phyloP scores from a whole-genome alignment of 2,113 vertebrate species.

The Cochlearius cochlearius region DNA sequence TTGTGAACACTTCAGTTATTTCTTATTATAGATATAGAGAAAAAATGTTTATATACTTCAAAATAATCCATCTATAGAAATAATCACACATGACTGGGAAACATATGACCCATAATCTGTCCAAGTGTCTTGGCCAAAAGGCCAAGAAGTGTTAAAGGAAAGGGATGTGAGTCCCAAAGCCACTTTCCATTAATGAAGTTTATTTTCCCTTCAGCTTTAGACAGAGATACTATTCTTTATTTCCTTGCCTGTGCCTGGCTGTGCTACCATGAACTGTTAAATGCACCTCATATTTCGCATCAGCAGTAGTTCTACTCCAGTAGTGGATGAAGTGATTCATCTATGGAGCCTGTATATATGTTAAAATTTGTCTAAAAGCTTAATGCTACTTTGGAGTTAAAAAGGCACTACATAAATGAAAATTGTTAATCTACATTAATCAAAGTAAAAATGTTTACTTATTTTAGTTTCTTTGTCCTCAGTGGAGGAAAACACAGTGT shows the following conservation, averaged over 20 bases:
- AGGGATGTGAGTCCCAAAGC: not conserved
- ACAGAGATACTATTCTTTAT: not conserved
- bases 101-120: accelerated
- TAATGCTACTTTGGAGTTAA: not conserved
- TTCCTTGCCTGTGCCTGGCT: not conserved
- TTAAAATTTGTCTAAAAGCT: not conserved
- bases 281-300: not conserved
- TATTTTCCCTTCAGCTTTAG: not conserved
- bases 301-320: not conserved
- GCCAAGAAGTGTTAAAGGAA: not conserved
- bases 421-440: not conserved
- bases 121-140: not conserved
- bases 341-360: not conserved
- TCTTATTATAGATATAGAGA: not conserved
- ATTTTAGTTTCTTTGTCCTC: not conserved
- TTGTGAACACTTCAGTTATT: not conserved
- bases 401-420: not conserved
- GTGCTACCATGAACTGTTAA: not conserved
- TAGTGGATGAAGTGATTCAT: not conserved
- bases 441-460: not conserved
- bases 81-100: not conserved
- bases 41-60: not conserved
- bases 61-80: not conserved
- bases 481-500: not conserved
- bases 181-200: not conserved